Evolutionary conservation across 2,113 vertebrate species (phyloP), one percentile per base, ranked within the genome.

Genomic region (Elaphurus davidianus): DNA sequence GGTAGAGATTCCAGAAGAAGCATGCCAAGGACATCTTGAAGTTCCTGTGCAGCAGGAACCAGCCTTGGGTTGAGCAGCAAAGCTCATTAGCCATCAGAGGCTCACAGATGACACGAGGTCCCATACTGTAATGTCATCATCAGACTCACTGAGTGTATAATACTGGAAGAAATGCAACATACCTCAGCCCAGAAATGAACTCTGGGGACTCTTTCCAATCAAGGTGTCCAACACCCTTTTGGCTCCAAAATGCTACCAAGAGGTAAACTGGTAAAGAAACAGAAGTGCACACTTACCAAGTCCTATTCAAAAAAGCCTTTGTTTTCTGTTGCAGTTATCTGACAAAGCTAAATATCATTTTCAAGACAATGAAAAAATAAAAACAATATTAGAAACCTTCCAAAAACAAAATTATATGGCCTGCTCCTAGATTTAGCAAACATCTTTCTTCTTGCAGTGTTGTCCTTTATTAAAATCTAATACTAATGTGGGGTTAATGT

Each of bases 391-490:
- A 98, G 97, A 97, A 98, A 98, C 89, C 76, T 94, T 98, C 76
- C 90, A 93, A 88, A 98, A 99, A 98, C 87, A 96, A 99, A 98
- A 99, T 99, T 99, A 98, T 93, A 89, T 93, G 87, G 71, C 96
- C 98, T 84, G 96, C 98, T 98, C 98, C 94, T 97, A 98, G 96
- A 98, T 98, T 97, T 88, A 98, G 97, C 92, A 98, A 98, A 93
- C 94, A 96, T 98, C 96, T 98, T 98, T 98, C 98, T 98, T 98
- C 98, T 97, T 95, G 55, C 98, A 76, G 50, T 96, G 94, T 97
- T 98, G 98, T 97, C 98, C 98, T 99, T 99, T 98, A 99, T 99
- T 99, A 99, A 99, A 99, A 98, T 99, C 98, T 98, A 99, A 99
- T 99, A 99, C 97, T 98, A 99, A 98, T 98, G 98, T 96, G 78